Evolutionary conservation across 2,888 invertebrate genomes (phyloP), one percentile per base, ranked within the genome.

Genomic region (Diplazon laetatorius): DNA sequence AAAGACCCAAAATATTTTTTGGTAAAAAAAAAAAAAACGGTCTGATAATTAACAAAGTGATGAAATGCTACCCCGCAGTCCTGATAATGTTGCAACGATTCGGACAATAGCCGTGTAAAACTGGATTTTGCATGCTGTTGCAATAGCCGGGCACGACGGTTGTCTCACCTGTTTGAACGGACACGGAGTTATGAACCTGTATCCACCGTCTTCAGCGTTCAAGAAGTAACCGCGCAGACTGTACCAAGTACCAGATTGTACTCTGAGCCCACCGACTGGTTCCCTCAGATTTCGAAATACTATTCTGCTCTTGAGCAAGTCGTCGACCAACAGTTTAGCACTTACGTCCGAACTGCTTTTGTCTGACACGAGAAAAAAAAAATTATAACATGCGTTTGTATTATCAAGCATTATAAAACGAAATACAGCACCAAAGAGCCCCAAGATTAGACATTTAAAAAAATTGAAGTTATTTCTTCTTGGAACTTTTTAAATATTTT

Each of bases 151-250:
- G 9, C 18, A 12, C 9, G 18, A 1, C 6, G 20, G 5, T 12
- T 2, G n/a, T 46, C 62, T 78, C 57, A 82, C 82, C 82, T 83
- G 82, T 20, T 82, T 75, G 57, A 81, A 82, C 37, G 82, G 82
- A 69, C 79, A 80, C 12, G 81, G 76, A 39, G 83, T 77, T 62
- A 82, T 80, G 70, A 82, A 83, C 63, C 75, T 69, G 71, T 77
- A 83, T 37, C 82, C 80, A 16, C 76, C 76, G 69, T 73, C 50
- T 22, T 78, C 80, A 8, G 77, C 60, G 46, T 80, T 81, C 68
- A 80, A 60, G 57, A 83, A 81, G 50, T 78, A 78, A 46, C 84
- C 82, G 16, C 80, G 76, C 3, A 82, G 39, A 66, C 81, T 80
- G 72, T 82, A 83, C 18, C 71, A 37, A 9, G 71, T 76, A n/a